phyloP scores from a whole-genome alignment of 2,888 invertebrate species.

The Eupithecia exiguata region DNA sequence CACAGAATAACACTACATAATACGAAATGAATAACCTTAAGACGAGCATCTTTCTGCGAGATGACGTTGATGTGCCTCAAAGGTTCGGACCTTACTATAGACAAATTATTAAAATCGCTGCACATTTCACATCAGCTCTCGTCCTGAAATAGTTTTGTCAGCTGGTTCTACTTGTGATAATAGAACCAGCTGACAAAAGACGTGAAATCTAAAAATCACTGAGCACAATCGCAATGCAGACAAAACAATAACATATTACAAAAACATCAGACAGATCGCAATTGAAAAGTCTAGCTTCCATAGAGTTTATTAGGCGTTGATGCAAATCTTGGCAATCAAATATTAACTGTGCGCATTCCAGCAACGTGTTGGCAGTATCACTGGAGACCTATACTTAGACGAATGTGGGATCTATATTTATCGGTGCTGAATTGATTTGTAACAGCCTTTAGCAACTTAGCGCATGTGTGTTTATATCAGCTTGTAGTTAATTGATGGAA shows the following conservation, averaged over 20 bases:
- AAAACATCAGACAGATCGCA: background rate
- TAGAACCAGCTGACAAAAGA: slow-evolving; percentile 1
- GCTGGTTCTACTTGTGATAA: background rate
- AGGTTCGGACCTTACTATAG: background rate
- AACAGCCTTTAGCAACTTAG: background rate
- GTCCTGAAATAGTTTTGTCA: background rate
- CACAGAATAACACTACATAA: too few species aligned
- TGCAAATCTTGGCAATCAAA: slow-evolving; percentile 40
- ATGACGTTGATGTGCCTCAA: background rate
- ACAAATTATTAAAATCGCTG: background rate
- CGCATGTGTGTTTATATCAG: background rate
- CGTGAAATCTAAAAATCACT: background rate
- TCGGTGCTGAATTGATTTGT: background rate
- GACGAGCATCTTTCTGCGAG: background rate
- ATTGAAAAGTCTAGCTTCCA: background rate
- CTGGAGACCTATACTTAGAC: background rate
- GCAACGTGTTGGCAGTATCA: slow-evolving; percentile 4
- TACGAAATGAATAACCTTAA: too few species aligned
- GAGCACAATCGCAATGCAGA: background rate
- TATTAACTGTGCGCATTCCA: slow-evolving; percentile 8
- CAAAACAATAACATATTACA: background rate
- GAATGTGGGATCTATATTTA: background rate
- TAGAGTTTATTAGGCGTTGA: slow-evolving; percentile 6
- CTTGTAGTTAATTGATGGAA: background rate
- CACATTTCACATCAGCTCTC: background rate